These are phyloP conservation scores for Microtus pennsylvanicus DNA, from an alignment of 2,113 vertebrate genomes.

Conservation along the genomic window DNA sequence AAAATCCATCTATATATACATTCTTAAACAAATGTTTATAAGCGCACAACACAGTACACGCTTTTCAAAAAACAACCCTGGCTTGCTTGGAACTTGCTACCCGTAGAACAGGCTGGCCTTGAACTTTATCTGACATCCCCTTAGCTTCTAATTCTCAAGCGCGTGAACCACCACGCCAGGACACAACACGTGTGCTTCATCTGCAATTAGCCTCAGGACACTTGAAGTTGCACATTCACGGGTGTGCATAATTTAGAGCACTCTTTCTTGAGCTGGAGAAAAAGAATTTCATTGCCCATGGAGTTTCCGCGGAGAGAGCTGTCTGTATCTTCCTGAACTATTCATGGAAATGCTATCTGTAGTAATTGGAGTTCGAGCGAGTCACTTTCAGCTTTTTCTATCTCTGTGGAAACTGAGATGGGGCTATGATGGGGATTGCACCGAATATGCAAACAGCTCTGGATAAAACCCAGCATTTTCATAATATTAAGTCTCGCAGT, in stretches of 20 bases:
- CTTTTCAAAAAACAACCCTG: neutral
- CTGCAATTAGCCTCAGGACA: slow-evolving; percentile 33
- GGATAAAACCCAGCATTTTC: neutral
- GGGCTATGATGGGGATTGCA: neutral
- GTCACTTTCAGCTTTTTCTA: neutral
- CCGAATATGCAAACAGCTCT: neutral
- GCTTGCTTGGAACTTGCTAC: neutral
- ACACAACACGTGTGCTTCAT: neutral
- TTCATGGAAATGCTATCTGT: neutral
- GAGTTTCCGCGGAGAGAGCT: neutral
- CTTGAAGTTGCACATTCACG: neutral
- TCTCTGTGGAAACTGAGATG: neutral
- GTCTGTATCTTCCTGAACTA: neutral
- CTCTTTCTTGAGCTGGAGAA: slow-evolving; percentile 8
- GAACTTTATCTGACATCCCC: neutral
- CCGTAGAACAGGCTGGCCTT: neutral
- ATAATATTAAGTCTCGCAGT: neutral
- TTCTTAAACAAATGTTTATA: slow-evolving; percentile 11
- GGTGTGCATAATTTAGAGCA: neutral
- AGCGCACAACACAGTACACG: neutral
- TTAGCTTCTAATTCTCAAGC: neutral
- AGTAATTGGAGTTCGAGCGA: neutral
- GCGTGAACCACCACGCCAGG: neutral
- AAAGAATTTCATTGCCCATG: neutral
- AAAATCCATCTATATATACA: neutral